phyloP scores from a whole-genome alignment of 53 echinoderm and acorn worm genomes.

The Apostichopus leukothele region DNA sequence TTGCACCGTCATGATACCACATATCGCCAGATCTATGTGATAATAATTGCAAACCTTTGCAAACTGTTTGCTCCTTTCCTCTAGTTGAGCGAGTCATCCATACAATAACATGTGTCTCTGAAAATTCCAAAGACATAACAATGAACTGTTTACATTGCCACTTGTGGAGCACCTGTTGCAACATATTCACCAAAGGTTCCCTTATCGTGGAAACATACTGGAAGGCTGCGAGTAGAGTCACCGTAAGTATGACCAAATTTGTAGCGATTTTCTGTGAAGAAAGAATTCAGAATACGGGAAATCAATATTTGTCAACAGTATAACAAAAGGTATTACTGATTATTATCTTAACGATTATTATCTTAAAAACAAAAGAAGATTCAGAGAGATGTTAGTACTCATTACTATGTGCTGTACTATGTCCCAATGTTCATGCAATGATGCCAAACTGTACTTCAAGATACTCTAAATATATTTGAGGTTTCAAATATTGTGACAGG shows the following conservation, averaged over 20 bases:
- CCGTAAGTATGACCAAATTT: constrained; percentile 97
- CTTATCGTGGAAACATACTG: constrained; percentile 85
- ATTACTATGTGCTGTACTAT: too few species aligned
- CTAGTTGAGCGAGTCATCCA: background rate
- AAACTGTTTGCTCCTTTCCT: background rate
- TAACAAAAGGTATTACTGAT: too few species aligned
- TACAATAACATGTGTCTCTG: background rate
- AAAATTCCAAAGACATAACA: background rate
- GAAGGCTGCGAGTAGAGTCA: constrained; percentile 88
- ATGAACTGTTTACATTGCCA: constrained; percentile 4
- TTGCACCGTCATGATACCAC: too few species aligned
- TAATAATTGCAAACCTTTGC: background rate
- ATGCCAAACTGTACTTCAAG: too few species aligned
- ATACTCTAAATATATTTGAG: too few species aligned
- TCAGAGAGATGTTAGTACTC: too few species aligned
- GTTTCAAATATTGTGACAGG: too few species aligned
- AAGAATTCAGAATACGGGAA: background rate
- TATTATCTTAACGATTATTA: too few species aligned
- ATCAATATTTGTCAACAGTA: background rate
- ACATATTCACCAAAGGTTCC: constrained; percentile 79
- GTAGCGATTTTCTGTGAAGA: constrained; percentile 85
- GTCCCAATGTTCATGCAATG: too few species aligned
- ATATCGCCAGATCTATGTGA: too few species aligned
- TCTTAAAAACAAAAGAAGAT: too few species aligned
- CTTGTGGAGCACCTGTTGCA: constrained; percentile 45